phyloP scores from a whole-genome alignment of 2,113 vertebrate species.

The Mustelus asterias region DNA sequence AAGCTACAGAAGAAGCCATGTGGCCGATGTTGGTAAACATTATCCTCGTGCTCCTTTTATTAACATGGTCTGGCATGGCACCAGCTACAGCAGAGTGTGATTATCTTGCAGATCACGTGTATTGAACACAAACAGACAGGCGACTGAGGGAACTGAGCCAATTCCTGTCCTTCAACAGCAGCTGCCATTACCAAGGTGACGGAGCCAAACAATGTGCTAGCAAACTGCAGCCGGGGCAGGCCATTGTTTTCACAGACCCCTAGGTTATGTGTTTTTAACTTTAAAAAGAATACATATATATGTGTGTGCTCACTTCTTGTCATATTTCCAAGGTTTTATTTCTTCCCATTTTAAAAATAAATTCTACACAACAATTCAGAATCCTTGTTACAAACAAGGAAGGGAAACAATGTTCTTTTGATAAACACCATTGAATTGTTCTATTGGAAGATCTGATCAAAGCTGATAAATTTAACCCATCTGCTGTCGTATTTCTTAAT shows the following conservation, averaged over 20 bases:
- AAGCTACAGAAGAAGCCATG: conserved; percentile 62
- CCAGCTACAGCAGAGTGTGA: conserved; percentile 61
- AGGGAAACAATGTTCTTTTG: background rate
- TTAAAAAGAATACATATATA: background rate
- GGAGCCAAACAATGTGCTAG: conserved; percentile 69
- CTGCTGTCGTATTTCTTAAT: background rate
- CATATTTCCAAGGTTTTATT: conserved; percentile 22
- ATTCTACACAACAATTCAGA: background rate
- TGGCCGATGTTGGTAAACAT: conserved; percentile 89
- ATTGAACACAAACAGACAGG: conserved; percentile 58
- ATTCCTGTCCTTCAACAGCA: conserved; percentile 83
- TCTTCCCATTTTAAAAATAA: conserved; percentile 24
- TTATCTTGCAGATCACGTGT: conserved; percentile 68
- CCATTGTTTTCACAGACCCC: background rate
- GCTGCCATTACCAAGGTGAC: conserved; percentile 82
- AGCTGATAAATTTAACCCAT: conserved; percentile 7
- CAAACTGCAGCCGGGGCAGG: conserved; percentile 54
- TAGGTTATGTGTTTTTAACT: conserved; percentile 8
- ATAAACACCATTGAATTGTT: conserved; percentile 16
- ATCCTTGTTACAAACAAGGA: background rate
- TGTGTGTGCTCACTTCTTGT: background rate
- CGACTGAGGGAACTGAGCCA: conserved; percentile 57
- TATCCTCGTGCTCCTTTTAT: conserved; percentile 48
- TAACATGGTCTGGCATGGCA: conserved; percentile 62
- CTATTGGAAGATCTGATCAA: background rate